Base-by-base conservation (phyloP, 2,113 vertebrate species). In the Glaucidium brasilianum region DNA sequence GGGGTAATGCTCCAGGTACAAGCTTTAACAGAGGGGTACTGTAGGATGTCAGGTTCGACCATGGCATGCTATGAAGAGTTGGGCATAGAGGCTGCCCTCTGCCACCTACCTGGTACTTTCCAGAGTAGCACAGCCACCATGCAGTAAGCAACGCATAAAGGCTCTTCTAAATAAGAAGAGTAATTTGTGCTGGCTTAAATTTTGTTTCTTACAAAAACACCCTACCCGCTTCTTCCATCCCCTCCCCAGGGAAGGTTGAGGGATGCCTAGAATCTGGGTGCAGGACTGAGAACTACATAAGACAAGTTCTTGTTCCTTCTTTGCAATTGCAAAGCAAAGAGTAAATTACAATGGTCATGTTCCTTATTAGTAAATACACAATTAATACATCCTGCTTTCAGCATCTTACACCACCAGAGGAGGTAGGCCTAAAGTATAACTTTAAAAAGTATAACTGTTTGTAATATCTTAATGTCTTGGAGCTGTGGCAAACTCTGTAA, bases 401-500 rank as follows among this genome's bases (percentile, higher is more conserved):
- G 52, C 66, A 35, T 45, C 69, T 68, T 32, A 56, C 18, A 43
- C 29, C 20, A 55, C 29, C 68, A 63, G 58, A 59, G 12, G 34
- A 71, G 26, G 32, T 2, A 27, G 29, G 25, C 39, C 71, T 39
- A 7, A 80, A 91, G 11, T 17, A 21, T 8, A 71, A 27, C 32
- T 74, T 75, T 1, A 3, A 37, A 78, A 72, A 25, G 17, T 64
- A 4, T 23, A 49, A 39, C n/a, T 34, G 14, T 63, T 56, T 82
- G n/a, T n/a, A n/a, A n/a, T n/a, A n/a, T n/a, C n/a, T n/a, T n/a
- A n/a, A n/a, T n/a, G n/a, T n/a, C n/a, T n/a, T n/a, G n/a, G n/a
- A n/a, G n/a, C n/a, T n/a, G n/a, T n/a, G n/a, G n/a, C n/a, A 47
- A 59, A 79, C 23, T 35, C 39, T 5, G 0, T 12, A 1, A 0